Evolutionary conservation across 2,888 invertebrate genomes (phyloP).

Genomic region (Lobophora halterata): DNA sequence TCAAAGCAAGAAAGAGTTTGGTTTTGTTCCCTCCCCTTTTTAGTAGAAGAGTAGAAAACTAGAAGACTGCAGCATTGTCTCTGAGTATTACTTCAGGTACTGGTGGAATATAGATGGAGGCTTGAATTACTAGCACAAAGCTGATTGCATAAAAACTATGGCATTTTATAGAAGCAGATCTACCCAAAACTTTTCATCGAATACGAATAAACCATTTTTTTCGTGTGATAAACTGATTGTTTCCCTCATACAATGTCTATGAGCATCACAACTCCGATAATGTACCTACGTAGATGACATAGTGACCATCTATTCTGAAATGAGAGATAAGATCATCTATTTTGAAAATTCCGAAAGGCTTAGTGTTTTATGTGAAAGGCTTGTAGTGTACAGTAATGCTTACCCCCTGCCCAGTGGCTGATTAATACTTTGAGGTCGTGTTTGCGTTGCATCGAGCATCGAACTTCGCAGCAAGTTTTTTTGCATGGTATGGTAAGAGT

Average conservation of each 20-base stretch:
- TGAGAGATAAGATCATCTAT: too few relatives aligned
- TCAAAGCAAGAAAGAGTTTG: conserved; percentile 33
- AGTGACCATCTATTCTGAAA: too few relatives aligned
- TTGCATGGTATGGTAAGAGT: conserved; percentile 74
- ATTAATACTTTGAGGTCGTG: conserved; percentile 92
- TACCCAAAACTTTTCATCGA: background rate
- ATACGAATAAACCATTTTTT: too few relatives aligned
- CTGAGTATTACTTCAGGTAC: conserved; percentile 99
- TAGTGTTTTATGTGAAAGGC: conserved; percentile 12
- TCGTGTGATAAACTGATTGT: too few relatives aligned
- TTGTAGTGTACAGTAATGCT: conserved; percentile 39
- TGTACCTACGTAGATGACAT: too few relatives aligned
- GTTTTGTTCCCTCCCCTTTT: conserved; percentile 27
- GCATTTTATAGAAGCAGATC: background rate
- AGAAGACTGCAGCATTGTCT: conserved; percentile 82
- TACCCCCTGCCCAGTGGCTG: conserved; percentile 89
- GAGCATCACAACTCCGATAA: too few relatives aligned
- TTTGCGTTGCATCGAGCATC: conserved; percentile 51
- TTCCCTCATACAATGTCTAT: too few relatives aligned
- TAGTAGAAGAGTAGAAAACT: conserved; percentile 50
- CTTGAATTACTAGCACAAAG: conserved; percentile 36
- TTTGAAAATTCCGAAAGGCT: too few relatives aligned
- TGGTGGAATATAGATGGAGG: conserved; percentile 82
- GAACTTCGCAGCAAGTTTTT: conserved; percentile 33
- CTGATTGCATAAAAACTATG: conserved; percentile 1